Conservation (phyloP, 2,113 vertebrate species). For the Cyanoramphus novaezelandiae region DNA sequence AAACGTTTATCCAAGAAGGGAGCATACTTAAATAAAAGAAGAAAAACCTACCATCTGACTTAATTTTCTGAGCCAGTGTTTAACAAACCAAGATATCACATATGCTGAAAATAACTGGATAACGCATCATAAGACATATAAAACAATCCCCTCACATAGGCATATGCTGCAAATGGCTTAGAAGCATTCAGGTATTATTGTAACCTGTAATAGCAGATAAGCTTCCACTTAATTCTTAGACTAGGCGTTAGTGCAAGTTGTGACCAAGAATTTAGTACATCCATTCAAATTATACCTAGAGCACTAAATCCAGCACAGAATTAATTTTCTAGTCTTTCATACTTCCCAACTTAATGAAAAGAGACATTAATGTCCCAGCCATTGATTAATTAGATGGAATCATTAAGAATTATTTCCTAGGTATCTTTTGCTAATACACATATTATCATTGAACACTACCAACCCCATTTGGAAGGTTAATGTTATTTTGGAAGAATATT, state of each 20-base stretch:
- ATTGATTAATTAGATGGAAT: constrained; percentile 57
- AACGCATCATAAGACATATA: not conserved
- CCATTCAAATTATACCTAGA: constrained; percentile 18
- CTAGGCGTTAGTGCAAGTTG: constrained; percentile 12
- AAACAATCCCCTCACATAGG: not conserved
- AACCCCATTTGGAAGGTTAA: constrained; percentile 53
- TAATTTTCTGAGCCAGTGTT: not conserved
- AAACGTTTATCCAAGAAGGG: not conserved
- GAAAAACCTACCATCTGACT: not conserved
- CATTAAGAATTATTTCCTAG: constrained; percentile 41
- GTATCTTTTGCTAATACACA: constrained; percentile 36
- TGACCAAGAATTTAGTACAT: constrained; percentile 9
- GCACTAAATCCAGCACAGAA: constrained; percentile 31
- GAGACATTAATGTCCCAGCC: constrained; percentile 54
- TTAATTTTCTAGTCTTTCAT: constrained; percentile 64
- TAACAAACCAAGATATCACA: not conserved
- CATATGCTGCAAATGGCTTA: not conserved
- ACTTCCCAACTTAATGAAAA: constrained; percentile 67
- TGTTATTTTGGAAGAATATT: constrained; percentile 57
- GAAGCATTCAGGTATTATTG: not conserved
- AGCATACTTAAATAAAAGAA: not conserved
- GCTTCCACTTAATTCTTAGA: not conserved
- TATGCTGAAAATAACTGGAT: not conserved
- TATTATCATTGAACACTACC: not conserved
- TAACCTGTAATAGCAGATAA: not conserved